These are phyloP conservation scores for Sula dactylatra DNA, from an alignment of 2,113 vertebrate species.

Conservation along the genomic window DNA sequence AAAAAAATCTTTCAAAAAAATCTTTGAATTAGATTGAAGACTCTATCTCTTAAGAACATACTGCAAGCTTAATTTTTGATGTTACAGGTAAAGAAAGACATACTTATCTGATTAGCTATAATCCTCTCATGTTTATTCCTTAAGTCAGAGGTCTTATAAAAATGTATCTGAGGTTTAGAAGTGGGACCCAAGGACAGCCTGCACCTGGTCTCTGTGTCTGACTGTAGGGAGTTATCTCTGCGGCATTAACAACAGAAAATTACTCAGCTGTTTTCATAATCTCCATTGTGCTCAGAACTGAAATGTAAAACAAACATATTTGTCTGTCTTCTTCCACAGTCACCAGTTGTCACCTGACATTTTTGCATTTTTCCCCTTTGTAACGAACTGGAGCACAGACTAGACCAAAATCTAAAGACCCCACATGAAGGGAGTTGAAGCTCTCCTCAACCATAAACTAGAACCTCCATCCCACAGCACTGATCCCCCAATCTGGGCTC, in stretches of 20 bases:
- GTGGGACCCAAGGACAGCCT: constrained; percentile 8
- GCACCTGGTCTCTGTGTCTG: not conserved
- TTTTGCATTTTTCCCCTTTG: not conserved
- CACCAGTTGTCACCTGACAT: not conserved
- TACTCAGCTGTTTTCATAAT: not conserved
- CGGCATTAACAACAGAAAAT: not conserved
- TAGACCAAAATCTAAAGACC: not conserved
- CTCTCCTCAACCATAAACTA: not conserved
- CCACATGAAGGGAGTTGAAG: rapidly evolving
- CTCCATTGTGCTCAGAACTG: not conserved
- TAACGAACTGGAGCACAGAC: not conserved
- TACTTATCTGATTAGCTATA: constrained; percentile 40
- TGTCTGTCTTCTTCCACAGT: not conserved
- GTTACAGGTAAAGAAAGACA: constrained; percentile 46
- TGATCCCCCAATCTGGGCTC: not conserved
- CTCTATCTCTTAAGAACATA: constrained; percentile 57
- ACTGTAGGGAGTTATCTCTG: not conserved
- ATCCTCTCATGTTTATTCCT: constrained; percentile 58
- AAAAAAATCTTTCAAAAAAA: not conserved
- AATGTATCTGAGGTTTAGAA: constrained; percentile 23
- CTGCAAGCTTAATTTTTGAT: constrained; percentile 43
- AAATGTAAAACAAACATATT: not conserved
- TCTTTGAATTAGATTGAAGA: constrained; percentile 28
- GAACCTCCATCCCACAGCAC: not conserved
- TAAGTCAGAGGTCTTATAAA: constrained; percentile 1